Evolutionary conservation across 2,797 vertebrate genomes (phyloP), one percentile per base, ranked within the genome.

Genomic region (Acomys russatus): DNA sequence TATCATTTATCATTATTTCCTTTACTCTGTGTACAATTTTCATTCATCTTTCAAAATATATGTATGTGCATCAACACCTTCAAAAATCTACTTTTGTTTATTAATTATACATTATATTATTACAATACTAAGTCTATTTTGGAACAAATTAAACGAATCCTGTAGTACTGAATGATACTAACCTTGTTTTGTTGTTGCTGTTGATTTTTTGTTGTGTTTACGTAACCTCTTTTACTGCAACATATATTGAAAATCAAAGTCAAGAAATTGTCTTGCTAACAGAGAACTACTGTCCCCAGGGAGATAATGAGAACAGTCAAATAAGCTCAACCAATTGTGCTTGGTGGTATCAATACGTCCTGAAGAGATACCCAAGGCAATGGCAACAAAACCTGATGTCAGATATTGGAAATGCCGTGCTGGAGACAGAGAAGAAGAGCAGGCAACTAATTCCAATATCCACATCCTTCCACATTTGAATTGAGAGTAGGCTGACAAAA

Each of bases 1-100:
- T 84, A 2, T 84, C 49, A n/a, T 92, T 90, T 88, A 59, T 23
- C 56, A 90, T 78, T 68, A 28, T 73, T 82, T 91, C 9, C 44
- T 71, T 94, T 80, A 80, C 33, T 71, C 8, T 54, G 49, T 54
- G 1, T 8, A 25, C 5, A 17, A 9, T 56, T 68, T 88, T 64
- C 85, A 82, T 38, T 76, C 73, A 70, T 82, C 33, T 3, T 90
- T 64, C 14, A 49, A 0, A 82, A 5, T 49, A 6, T 30, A 76
- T 28, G 38, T 9, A 35, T 54, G 3, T 49, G 3, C 6, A 85
- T 14, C 7, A n/a, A 23, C 2, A 44, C 6, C 33, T 86, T 93
- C 17, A 56, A 35, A 71, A 71, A 96, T 9, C 28, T 33, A 9
- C 18, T 86, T 71, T 63, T 11, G 14, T 89, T 91, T 74, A 12